A percentile compares a stretch with the other conserved stretches of the same genome.
Evolutionary conservation across 1,140 invertebrate genomes (phyloP).

Genomic region (Drosophila trapezifrons): DNA sequence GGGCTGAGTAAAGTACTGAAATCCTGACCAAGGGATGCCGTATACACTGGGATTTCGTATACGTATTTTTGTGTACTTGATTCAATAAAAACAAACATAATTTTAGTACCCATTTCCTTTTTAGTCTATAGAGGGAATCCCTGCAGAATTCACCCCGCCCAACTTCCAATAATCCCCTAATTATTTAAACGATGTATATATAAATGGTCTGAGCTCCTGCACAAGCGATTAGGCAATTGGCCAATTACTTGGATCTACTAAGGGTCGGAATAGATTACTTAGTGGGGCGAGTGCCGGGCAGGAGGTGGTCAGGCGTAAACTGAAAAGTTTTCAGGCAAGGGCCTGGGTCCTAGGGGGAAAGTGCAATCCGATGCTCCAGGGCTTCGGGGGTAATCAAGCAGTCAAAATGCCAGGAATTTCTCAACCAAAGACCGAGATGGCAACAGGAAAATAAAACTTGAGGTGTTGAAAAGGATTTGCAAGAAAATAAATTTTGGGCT

Average conservation of each 20-base stretch:
- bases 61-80: background rate
- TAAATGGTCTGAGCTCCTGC: constrained; percentile 26
- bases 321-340: constrained; percentile 44
- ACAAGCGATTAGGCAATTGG: constrained; percentile 55
- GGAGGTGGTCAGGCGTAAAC: constrained; percentile 32
- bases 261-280: constrained; percentile 19
- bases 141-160: constrained; percentile 12
- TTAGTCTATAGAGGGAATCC: background rate
- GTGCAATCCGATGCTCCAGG: constrained; percentile 42
- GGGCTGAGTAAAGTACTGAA: too few species aligned
- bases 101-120: background rate
- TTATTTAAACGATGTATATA: constrained; percentile 31
- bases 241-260: constrained; percentile 39
- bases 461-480: constrained; percentile 49
- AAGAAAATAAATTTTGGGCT: constrained; percentile 18
- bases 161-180: constrained; percentile 37
- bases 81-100: background rate
- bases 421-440: constrained; percentile 15
- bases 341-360: constrained; percentile 12
- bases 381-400: constrained; percentile 46
- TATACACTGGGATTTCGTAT: background rate
- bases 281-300: background rate
- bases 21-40: too few species aligned
- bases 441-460: constrained; percentile 42
- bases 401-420: constrained; percentile 36